phyloP scores from a whole-genome alignment of 2,797 vertebrate genomes.

The Antennarius maculatus region DNA sequence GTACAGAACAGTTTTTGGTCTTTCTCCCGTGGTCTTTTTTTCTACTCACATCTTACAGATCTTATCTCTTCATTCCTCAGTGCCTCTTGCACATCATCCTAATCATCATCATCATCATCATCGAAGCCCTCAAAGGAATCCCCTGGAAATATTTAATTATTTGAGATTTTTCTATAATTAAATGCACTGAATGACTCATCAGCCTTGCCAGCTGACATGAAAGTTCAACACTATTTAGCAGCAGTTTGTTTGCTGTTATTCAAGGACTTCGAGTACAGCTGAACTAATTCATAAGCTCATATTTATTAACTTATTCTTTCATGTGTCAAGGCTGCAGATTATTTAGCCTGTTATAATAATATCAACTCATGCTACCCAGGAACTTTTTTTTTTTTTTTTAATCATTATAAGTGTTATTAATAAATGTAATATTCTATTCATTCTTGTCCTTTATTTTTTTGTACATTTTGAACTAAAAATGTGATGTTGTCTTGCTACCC shows the following conservation, averaged over 20 bases:
- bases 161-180: slow-evolving; percentile 56
- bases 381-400: background rate
- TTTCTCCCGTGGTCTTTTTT: slow-evolving; percentile 13
- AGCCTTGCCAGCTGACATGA: slow-evolving; percentile 41
- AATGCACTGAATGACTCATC: slow-evolving; percentile 62
- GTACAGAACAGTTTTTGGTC: slow-evolving; percentile 9
- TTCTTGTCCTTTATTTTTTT: background rate
- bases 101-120: slow-evolving; percentile 13
- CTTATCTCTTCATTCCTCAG: slow-evolving; percentile 29
- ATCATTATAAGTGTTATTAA: background rate
- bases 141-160: slow-evolving; percentile 62
- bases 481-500: background rate
- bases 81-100: slow-evolving; percentile 6
- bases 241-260: slow-evolving; percentile 51
- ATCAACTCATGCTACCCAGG: slow-evolving; percentile 9
- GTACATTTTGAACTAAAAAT: background rate
- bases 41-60: slow-evolving; percentile 9
- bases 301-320: slow-evolving; percentile 40
- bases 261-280: slow-evolving; percentile 33
- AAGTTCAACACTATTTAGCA: slow-evolving; percentile 41
- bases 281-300: background rate
- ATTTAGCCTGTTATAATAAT: slow-evolving; percentile 35
- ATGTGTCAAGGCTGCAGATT: slow-evolving; percentile 35
- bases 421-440: background rate
- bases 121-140: slow-evolving; percentile 35